Evolutionary conservation across 2,888 invertebrate genomes (phyloP).

Genomic region (Acleris literana): DNA sequence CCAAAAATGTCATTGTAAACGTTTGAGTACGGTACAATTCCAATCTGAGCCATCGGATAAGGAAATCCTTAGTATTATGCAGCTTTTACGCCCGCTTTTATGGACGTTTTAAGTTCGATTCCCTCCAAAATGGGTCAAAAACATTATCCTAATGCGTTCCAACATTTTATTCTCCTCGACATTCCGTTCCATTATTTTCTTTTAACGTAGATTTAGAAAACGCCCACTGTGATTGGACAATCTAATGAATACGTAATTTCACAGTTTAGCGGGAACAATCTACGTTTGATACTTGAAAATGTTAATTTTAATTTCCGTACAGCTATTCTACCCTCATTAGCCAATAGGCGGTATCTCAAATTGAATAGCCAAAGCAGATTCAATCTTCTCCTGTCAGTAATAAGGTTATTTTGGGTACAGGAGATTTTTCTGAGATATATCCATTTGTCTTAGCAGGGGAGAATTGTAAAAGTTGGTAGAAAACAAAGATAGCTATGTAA

Average conservation of each 20-base stretch:
- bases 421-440: too few relatives aligned
- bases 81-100: constrained; percentile 30
- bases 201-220: constrained; percentile 29
- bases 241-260: constrained; percentile 32
- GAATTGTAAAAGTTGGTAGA: too few relatives aligned
- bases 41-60: constrained; percentile 14
- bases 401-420: too few relatives aligned
- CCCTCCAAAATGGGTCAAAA: constrained; percentile 32
- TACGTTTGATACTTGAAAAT: too few relatives aligned
- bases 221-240: constrained; percentile 23
- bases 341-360: too few relatives aligned
- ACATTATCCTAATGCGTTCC: constrained; percentile 35
- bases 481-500: too few relatives aligned
- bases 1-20: not conserved
- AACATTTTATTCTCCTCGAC: constrained; percentile 29
- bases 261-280: not conserved
- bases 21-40: constrained; percentile 2
- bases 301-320: too few relatives aligned
- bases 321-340: too few relatives aligned
- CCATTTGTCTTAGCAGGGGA: too few relatives aligned
- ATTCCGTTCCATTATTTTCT: constrained; percentile 33
- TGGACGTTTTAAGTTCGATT: constrained; percentile 30
- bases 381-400: too few relatives aligned
- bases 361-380: too few relatives aligned
- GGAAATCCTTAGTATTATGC: constrained; percentile 24